Evolutionary conservation across 2,113 vertebrate species (phyloP).

Genomic region (Chaetura pelagica): DNA sequence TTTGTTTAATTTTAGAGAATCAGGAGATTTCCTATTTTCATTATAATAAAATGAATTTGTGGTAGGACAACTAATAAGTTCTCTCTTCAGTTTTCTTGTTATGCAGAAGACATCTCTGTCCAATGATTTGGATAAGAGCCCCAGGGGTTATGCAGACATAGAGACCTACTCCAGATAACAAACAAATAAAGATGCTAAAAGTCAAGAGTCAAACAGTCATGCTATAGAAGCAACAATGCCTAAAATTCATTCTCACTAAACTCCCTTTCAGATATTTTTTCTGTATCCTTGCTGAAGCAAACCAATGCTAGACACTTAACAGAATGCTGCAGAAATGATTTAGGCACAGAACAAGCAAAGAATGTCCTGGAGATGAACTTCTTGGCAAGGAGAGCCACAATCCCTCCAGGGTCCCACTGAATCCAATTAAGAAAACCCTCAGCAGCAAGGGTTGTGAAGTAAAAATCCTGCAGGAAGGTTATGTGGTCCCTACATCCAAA

Average conservation of each 20-base stretch:
- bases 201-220: not conserved
- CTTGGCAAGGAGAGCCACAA: not conserved
- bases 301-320: not conserved
- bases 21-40: not conserved
- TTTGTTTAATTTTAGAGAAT: not conserved
- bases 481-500: not conserved
- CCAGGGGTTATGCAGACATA: not conserved
- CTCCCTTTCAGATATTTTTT: not conserved
- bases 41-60: not conserved
- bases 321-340: constrained; percentile 9
- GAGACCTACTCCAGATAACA: not conserved
- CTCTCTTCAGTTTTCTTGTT: not conserved
- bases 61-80: not conserved
- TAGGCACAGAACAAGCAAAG: not conserved
- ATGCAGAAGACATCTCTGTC: not conserved
- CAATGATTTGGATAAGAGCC: not conserved
- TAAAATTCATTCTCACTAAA: not conserved
- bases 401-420: not conserved
- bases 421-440: not conserved
- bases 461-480: not conserved
- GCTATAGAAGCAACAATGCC: not conserved
- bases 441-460: not conserved
- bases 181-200: not conserved
- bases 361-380: not conserved
- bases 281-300: not conserved